Base-by-base conservation (phyloP, 2,797 vertebrate genomes). In the Semotilus atromaculatus region DNA sequence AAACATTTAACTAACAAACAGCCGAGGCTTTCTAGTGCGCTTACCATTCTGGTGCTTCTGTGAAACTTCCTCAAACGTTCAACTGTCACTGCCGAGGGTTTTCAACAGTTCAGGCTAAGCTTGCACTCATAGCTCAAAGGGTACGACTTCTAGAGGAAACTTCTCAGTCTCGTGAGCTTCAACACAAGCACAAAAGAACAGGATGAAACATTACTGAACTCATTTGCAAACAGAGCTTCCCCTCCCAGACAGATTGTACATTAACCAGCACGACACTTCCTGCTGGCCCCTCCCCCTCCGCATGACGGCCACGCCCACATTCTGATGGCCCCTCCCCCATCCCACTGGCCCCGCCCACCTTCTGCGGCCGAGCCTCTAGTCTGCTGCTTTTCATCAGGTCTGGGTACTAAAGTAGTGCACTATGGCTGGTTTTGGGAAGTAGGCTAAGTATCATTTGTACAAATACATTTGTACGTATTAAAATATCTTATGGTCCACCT, bases 171-270 rank as follows among this genome's bases (percentile, higher is more conserved):
- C 81, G 72, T 38, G 53, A 74, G 43, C 38, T 87, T 84, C 89
- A 89, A 88, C 87, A 89, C 29, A 40, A 64, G 76, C 19, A 76
- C 80, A 31, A 81, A 80, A 64, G 79, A 53, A 84, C 87, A 89
- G 89, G 87, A 89, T 86, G 74, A 81, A 89, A 84, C 72, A 62
- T 60, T 86, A 74, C 86, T 90, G 85, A 90, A 55, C 91, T 90
- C 90, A 91, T 45, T 89, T 91, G 91, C 91, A 88, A 90, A 91
- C 89, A 92, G 89, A 88, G 88, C 85, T 90, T 90, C 89, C 89
- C 91, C 90, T 91, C 89, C 85, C 45, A 79, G 34, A 31, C 38
- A 58, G 64, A 90, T 94, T 92, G 94, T 87, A 93, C 89, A 95
- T 95, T 95, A 93, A 94, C 93, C 60, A 71, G 62, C 38, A 86